phyloP scores from a whole-genome alignment of 2,888 invertebrate species.

The Catocala fraxini region DNA sequence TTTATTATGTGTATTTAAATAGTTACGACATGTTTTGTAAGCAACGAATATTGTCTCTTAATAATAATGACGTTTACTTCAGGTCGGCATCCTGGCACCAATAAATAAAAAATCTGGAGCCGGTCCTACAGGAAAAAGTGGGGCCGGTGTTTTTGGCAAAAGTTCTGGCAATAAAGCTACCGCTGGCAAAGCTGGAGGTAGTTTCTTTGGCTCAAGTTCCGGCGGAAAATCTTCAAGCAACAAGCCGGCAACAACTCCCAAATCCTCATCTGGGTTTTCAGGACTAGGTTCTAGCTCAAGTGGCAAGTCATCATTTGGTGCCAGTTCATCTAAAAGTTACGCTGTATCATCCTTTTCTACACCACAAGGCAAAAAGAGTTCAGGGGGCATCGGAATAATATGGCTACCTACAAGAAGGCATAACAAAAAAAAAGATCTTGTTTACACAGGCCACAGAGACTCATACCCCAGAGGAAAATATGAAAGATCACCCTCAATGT shows the following conservation, averaged over 20 bases:
- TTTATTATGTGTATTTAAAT: too few species aligned
- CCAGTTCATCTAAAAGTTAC: constrained; percentile 61
- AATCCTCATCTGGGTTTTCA: constrained; percentile 23
- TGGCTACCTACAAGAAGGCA: constrained; percentile 76
- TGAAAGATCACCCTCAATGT: constrained; percentile 77
- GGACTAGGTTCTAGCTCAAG: constrained; percentile 38
- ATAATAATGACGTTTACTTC: constrained; percentile 11
- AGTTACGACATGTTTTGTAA: too few species aligned
- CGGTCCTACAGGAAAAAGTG: constrained; percentile 66
- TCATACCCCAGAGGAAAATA: constrained; percentile 55
- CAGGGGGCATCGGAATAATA: constrained; percentile 72
- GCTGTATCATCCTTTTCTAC: constrained; percentile 53
- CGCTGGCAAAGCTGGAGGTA: constrained; percentile 29
- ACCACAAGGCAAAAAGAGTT: constrained; percentile 64
- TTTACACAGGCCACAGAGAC: constrained; percentile 67
- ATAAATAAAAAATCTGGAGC: constrained; percentile 63
- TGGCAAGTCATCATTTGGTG: constrained; percentile 39
- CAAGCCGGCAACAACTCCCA: constrained; percentile 29
- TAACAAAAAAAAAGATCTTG: constrained; percentile 73
- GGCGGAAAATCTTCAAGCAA: constrained; percentile 16
- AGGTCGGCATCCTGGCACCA: constrained; percentile 66
- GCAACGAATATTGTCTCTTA: background rate
- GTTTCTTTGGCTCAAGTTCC: constrained; percentile 27
- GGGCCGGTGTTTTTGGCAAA: constrained; percentile 54
- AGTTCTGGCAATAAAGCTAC: constrained; percentile 30